A percentile compares a stretch with the other conserved stretches of the same genome.
Conservation (phyloP, 2,888 invertebrate species). For the Opisthograptis luteolata region DNA sequence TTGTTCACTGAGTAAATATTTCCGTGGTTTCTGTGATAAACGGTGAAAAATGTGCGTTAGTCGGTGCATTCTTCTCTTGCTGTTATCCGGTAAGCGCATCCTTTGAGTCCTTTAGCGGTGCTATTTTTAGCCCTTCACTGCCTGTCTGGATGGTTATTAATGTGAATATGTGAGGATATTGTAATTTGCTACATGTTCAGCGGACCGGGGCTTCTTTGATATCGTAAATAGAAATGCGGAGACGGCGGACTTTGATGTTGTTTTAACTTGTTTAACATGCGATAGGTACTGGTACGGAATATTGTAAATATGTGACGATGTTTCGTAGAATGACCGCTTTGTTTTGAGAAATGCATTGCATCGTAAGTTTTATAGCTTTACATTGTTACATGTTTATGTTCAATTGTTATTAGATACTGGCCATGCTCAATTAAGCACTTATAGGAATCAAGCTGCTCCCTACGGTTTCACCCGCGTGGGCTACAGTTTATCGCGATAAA, state of each 20-base stretch:
- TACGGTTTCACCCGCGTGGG: too few relatives aligned
- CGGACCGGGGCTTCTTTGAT: slow-evolving; percentile 49
- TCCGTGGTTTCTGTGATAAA: slow-evolving; percentile 51
- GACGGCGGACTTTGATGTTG: slow-evolving; percentile 4
- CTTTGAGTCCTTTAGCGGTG: slow-evolving; percentile 51
- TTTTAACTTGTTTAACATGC: not conserved
- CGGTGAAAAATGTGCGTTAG: slow-evolving; percentile 67
- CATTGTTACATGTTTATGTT: not conserved
- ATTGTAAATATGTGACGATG: not conserved
- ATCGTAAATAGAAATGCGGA: slow-evolving; percentile 13
- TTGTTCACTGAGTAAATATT: slow-evolving; percentile 24
- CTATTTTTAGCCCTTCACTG: slow-evolving; percentile 50
- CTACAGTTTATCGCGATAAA: too few relatives aligned
- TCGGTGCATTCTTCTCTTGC: slow-evolving; percentile 61
- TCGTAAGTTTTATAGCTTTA: too few relatives aligned
- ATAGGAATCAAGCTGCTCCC: too few relatives aligned
- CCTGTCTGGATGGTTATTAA: slow-evolving; percentile 71
- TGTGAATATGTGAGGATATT: slow-evolving; percentile 43
- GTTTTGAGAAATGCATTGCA: not conserved
- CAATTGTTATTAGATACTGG: too few relatives aligned
- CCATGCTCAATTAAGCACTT: too few relatives aligned
- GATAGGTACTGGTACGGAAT: not conserved
- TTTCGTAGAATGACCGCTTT: not conserved
- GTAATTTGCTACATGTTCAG: slow-evolving; percentile 50
- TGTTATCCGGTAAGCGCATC: slow-evolving; percentile 77